These are phyloP conservation scores for Monochamus alternatus DNA, from an alignment of 2,888 invertebrate genomes.

Conservation along the genomic window DNA sequence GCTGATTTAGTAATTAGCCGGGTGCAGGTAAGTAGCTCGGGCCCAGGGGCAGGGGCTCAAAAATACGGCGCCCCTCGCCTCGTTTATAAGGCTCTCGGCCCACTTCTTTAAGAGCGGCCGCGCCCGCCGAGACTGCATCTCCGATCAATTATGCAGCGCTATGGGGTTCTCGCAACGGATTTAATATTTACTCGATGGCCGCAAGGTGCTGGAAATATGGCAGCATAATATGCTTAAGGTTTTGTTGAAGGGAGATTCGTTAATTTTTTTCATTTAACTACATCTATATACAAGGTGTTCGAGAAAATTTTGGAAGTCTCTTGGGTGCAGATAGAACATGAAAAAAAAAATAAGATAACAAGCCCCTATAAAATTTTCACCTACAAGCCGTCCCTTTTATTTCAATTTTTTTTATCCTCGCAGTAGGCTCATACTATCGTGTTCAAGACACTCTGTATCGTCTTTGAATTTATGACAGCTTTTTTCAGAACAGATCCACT, in stretches of 20 bases:
- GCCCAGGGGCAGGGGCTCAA: conserved; percentile 41
- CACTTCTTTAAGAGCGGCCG: conserved; percentile 50
- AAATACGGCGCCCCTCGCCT: conserved; percentile 34
- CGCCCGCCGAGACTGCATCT: conserved; percentile 47
- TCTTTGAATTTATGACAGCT: no score
- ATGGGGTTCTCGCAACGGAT: conserved; percentile 43
- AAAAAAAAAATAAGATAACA: no score
- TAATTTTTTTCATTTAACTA: no score
- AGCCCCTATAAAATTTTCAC: no score
- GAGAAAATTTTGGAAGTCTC: no score
- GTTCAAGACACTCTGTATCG: no score
- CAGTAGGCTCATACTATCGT: no score
- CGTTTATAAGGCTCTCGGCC: conserved; percentile 18
- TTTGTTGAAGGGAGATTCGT: not conserved
- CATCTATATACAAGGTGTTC: no score
- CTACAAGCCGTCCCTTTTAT: no score
- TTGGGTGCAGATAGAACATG: no score
- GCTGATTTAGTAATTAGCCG: conserved; percentile 70
- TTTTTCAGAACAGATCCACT: no score
- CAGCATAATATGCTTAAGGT: not conserved
- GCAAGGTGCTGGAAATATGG: conserved; percentile 9
- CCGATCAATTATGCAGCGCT: conserved; percentile 54
- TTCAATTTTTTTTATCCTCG: no score
- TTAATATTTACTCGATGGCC: conserved; percentile 45
- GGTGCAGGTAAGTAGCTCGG: conserved; percentile 63